Base-by-base conservation (phyloP, 2,113 vertebrate species). In the Scartelaos histophorus region DNA sequence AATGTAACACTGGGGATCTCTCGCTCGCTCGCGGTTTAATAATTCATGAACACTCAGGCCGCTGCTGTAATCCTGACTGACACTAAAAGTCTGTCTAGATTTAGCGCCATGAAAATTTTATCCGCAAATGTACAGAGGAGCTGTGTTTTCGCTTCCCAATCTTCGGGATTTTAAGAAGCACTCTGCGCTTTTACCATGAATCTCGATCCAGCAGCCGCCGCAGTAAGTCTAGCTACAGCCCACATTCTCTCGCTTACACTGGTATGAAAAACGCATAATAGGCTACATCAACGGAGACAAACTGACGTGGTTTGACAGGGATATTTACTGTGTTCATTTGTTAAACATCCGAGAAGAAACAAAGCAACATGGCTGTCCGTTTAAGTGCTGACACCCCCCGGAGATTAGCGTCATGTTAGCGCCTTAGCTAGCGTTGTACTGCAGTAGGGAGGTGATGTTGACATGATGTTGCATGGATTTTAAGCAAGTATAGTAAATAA, bases 51-150 rank as follows among this genome's bases (percentile, higher is more conserved):
- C 84, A 87, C 83, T 95, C 94, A 83, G 92, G 90, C 92, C 88
- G 91, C 90, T 92, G 93, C 93, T 89, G 69, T 96, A 97, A 97
- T 96, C 93, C 94, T 95, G 94, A 94, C 93, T 95, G 95, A 96
- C 96, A 96, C 94, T 96, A 96, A 96, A 96, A 95, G 94, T 94
- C 95, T 93, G 94, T 93, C 93, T 95, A 94, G 95, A 95, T 96
- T 95, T 96, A 94, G 90, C 91, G 85, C 95, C 95, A 96, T 97
- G 88, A 96, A 96, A 95, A 81, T 96, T 97, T 97, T 93, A 97
- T 94, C 88, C 82, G 71, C 87, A 94, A 94, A 91, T 91, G 92
- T 89, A 85, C 84, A 81, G 87, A 86, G 64, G 80, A 91, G 91
- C 83, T 74, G 66, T 11, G 56, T 76, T 78, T 85, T 73, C 70